Evolutionary conservation across 2,113 vertebrate species (phyloP).

Genomic region (Ceratotherium simum): DNA sequence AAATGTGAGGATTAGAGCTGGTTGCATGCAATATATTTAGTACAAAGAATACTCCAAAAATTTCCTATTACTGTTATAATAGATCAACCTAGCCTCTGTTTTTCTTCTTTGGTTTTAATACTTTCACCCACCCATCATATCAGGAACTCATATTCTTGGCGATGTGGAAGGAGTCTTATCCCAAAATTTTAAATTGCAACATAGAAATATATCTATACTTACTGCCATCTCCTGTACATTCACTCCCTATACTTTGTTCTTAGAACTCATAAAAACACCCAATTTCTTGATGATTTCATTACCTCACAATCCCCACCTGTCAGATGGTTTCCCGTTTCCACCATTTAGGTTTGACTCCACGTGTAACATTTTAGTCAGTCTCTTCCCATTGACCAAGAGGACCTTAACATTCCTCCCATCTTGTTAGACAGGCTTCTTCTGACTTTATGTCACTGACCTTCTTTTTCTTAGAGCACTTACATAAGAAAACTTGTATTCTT

Average conservation of each 20-base stretch:
- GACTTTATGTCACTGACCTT: neutral
- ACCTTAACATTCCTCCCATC: neutral
- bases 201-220: neutral
- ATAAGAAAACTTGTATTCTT: neutral
- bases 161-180: neutral
- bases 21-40: neutral
- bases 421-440: neutral
- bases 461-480: neutral
- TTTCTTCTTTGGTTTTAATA: neutral
- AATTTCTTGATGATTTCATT: neutral
- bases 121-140: neutral
- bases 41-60: neutral
- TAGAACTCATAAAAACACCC: neutral
- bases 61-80: neutral
- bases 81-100: neutral
- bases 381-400: neutral
- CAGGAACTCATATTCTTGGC: neutral
- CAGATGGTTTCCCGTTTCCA: neutral
- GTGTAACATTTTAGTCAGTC: neutral
- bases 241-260: neutral
- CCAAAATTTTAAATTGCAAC: neutral
- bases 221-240: neutral
- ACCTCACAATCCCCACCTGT: neutral
- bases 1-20: neutral
- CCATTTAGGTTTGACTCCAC: neutral